Percentiles rank a stretch among this genome's conserved stretches.
These are phyloP conservation scores for Ectemnius continuus DNA, from an alignment of 2,888 invertebrate species.

Conservation along the genomic window DNA sequence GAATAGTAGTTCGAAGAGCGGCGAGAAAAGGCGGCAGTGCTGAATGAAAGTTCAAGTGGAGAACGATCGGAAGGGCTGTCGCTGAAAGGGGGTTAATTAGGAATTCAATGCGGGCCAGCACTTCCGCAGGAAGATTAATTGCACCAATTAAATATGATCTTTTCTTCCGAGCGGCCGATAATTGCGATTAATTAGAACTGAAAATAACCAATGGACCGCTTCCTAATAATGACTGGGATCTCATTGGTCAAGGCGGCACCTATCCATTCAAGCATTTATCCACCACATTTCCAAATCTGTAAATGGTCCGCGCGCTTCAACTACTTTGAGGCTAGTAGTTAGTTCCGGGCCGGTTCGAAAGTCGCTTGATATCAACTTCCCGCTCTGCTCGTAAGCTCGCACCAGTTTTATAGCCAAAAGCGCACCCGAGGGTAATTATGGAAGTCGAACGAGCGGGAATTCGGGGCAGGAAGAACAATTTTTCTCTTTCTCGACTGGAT, in stretches of 20 bases:
- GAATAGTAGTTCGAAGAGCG: constrained; percentile 5
- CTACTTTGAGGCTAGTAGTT: background rate
- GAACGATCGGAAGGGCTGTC: constrained; percentile 33
- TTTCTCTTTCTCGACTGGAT: constrained; percentile 15
- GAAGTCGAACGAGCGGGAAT: constrained; percentile 37
- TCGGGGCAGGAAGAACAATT: constrained; percentile 40
- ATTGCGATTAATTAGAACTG: background rate
- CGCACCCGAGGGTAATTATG: constrained; percentile 36
- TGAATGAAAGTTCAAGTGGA: constrained; percentile 47
- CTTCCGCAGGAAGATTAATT: constrained; percentile 59
- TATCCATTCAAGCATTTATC: background rate
- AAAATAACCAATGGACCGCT: background rate
- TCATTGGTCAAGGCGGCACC: no score
- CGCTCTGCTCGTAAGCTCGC: constrained; percentile 9
- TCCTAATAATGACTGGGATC: background rate
- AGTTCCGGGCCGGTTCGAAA: constrained; percentile 15
- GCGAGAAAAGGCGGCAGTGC: background rate
- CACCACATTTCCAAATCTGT: background rate
- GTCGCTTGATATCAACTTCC: constrained; percentile 18
- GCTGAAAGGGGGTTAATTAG: constrained; percentile 53
- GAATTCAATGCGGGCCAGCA: constrained; percentile 37
- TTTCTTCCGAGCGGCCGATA: constrained; percentile 3
- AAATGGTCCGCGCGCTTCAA: background rate
- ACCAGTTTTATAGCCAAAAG: constrained; percentile 20
- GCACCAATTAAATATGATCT: constrained; percentile 54